Evolutionary conservation across 2,113 vertebrate species (phyloP), one percentile per base, ranked within the genome.

Genomic region (Motacilla alba): DNA sequence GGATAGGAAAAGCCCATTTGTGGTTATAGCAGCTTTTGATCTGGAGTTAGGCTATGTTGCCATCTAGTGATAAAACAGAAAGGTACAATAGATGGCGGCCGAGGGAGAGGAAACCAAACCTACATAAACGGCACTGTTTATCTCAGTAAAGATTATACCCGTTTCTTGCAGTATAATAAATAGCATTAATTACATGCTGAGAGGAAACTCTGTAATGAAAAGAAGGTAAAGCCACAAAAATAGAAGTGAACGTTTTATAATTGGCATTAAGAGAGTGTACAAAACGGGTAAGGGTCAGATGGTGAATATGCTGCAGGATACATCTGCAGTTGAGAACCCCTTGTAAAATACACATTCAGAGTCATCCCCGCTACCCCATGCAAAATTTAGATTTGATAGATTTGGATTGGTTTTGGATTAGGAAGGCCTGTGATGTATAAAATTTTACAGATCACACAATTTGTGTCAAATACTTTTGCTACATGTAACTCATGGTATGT

Each of bases 11-110:
- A 67, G 24, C 13, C 56, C 23, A 7, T 53, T 31, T 47, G 33
- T 56, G 30, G 33, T 46, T 70, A 23, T 0, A 56, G 85, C 33
- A 39, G 15, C 33, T 78, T 94, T n/a, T 62, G 58, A 10, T 46
- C 17, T 56, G 28, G 21, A 11, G 66, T 23, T 90, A 85, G 89
- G 47, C 70, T 92, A 39, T 87, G 72, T 67, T 94, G 96, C 96
- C 96, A 96, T 94, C 96, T 96, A 95, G 96, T 66, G 96, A 63
- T 58, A 46, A 90, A 79, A 43, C 2, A 31, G 62, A 66, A 68
- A 89, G 30, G 37, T 89, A 37, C 90, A 94, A 15, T 0, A 67
- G 66, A 59, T 28, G 69, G 39, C 6, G 2, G 21, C 35, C 1
- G 10, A 69, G 17, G 39, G 39, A 68, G 24, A 18, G 49, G 55